Evolutionary conservation across 2,797 vertebrate genomes (phyloP).

Genomic region (Ara ararauna): DNA sequence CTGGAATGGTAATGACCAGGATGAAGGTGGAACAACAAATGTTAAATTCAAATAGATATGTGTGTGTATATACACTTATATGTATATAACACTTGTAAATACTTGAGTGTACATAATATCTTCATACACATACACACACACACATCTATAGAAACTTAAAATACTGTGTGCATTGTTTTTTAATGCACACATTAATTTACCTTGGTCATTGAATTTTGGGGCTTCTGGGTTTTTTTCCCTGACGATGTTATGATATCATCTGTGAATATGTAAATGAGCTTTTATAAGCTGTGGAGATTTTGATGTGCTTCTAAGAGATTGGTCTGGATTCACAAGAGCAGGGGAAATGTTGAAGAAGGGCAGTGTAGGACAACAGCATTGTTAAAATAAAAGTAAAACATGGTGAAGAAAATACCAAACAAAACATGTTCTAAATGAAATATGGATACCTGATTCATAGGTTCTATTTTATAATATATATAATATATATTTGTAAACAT

Average conservation of each 20-base stretch:
- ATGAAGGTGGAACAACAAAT: constrained; percentile 19
- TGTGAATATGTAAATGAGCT: constrained; percentile 36
- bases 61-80: neutral
- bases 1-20: neutral
- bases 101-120: neutral
- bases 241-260: neutral
- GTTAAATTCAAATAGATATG: neutral
- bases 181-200: neutral
- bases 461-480: neutral
- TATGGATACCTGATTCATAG: neutral
- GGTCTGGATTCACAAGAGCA: neutral
- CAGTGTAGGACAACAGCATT: neutral
- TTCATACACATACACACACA: neutral
- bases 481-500: neutral
- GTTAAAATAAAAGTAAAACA: neutral
- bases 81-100: neutral
- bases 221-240: accelerated
- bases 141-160: neutral
- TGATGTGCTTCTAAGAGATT: neutral
- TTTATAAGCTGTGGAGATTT: neutral
- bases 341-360: neutral
- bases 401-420: neutral
- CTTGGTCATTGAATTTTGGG: neutral
- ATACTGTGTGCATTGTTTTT: neutral
- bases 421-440: neutral